phyloP scores from a whole-genome alignment of 2,888 invertebrate genomes.

The Drosophila basisetae region DNA sequence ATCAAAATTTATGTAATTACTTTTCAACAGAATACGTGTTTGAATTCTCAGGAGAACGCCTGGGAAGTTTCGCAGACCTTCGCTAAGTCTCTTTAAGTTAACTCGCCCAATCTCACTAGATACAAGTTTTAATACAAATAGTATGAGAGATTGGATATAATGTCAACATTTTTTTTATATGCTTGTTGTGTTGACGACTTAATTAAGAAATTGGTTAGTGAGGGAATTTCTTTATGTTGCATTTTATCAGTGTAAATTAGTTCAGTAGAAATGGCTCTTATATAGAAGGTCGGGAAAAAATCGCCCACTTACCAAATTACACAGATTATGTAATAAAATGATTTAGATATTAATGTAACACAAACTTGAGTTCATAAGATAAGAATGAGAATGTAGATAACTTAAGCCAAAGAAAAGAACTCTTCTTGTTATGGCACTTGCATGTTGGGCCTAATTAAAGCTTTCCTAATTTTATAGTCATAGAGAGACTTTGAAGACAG shows the following conservation, averaged over 20 bases:
- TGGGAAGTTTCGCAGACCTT: neutral
- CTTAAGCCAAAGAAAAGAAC: neutral
- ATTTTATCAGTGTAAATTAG: neutral
- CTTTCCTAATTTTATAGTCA: conserved; percentile 65
- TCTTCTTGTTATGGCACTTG: conserved; percentile 59
- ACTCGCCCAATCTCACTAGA: neutral
- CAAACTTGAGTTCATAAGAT: neutral
- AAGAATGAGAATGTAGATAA: neutral
- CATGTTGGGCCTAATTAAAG: conserved; percentile 75
- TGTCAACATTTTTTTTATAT: neutral
- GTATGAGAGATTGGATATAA: neutral
- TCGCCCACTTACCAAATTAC: neutral
- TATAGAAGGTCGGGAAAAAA: neutral
- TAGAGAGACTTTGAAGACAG: conserved; percentile 11
- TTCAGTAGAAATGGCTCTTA: neutral
- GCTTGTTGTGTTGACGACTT: neutral
- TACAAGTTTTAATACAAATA: neutral
- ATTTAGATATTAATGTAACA: neutral
- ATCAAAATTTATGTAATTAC: neutral
- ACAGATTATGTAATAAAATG: neutral
- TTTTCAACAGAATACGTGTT: neutral
- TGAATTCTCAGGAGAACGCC: neutral
- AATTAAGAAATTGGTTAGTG: neutral
- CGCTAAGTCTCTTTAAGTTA: neutral
- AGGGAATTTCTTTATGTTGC: neutral